These are phyloP conservation scores for Amblyraja radiata DNA, from an alignment of 2,797 vertebrate genomes.

Conservation along the genomic window DNA sequence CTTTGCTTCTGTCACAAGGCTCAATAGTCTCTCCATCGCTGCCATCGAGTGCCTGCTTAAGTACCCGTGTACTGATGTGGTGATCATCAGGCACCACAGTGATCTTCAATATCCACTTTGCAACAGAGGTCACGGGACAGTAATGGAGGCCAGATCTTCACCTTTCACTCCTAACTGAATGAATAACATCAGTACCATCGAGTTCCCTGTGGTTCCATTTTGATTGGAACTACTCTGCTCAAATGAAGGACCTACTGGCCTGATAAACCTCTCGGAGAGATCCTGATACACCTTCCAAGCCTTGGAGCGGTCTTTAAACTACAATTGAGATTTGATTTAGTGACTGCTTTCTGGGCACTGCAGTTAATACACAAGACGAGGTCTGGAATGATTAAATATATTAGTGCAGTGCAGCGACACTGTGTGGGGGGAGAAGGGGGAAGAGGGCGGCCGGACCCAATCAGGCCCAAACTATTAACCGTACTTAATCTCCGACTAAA, in stretches of 20 bases:
- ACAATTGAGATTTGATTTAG: background rate
- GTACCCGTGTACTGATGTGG: background rate
- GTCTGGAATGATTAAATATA: constrained; percentile 32
- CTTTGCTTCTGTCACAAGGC: background rate
- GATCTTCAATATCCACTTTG: background rate
- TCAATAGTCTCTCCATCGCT: background rate
- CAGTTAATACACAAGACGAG: background rate
- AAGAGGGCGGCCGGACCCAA: background rate
- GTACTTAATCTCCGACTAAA: background rate
- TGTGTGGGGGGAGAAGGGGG: background rate
- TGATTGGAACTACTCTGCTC: background rate
- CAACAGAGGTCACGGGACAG: background rate
- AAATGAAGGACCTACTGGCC: background rate
- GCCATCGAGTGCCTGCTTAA: background rate
- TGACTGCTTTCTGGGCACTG: background rate
- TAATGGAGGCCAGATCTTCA: background rate
- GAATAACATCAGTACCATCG: background rate
- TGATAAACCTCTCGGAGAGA: no score
- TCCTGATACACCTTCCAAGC: background rate
- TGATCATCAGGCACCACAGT: background rate
- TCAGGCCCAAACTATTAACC: background rate
- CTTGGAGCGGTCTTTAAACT: background rate
- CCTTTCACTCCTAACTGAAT: background rate
- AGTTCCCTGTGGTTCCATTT: background rate
- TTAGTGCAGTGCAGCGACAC: background rate